Base-by-base conservation (phyloP, 2,113 vertebrate genomes). In the Corynorhinus townsendii region DNA sequence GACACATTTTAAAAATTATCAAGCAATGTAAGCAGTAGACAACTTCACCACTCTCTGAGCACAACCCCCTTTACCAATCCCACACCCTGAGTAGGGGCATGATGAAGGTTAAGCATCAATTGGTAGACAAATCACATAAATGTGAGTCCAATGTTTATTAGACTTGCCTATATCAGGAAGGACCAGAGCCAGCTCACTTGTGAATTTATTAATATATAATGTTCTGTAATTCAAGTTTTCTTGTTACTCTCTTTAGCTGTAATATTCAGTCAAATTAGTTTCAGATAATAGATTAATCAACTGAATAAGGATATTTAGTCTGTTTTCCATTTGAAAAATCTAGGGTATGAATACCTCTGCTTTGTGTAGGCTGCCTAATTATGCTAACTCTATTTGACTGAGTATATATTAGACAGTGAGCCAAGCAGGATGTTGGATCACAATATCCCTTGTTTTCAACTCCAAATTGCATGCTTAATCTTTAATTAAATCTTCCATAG, bases 251-350 rank as follows among this genome's bases (percentile, higher is more conserved):
- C 88, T 90, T 89, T 71, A 75, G 43, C 73, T 86, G 5, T 90
- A 92, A 95, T 54, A 14, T 59, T 80, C 68, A 88, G 69, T 90
- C 68, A 94, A 45, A 77, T 95, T 94, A 92, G 66, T 95, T 93
- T 96, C 5, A 56, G 47, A 33, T 83, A 96, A 96, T 86, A 90
- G 54, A 86, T 77, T 92, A 86, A 92, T 96, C 96, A 94, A 89
- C 64, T 89, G 93, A 95, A 89, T 97, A 94, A 96, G 49, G 82
- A 95, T 91, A 96, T 92, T 86, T 71, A 59, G 68, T 92, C 73
- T 95, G 45, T 90, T 95, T 95, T 87, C 92, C 17, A 62, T 89
- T 75, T 96, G 92, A 96, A 96, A 96, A 94, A 90, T 92, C 82
- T 75, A 75, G 20, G 82, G 47, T 69, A 90, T 52, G 68, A 86